A percentile compares a stretch with the other conserved stretches of the same genome.
Evolutionary conservation across 2,888 invertebrate genomes (phyloP).

Genomic region (Stenichneumon culpator): DNA sequence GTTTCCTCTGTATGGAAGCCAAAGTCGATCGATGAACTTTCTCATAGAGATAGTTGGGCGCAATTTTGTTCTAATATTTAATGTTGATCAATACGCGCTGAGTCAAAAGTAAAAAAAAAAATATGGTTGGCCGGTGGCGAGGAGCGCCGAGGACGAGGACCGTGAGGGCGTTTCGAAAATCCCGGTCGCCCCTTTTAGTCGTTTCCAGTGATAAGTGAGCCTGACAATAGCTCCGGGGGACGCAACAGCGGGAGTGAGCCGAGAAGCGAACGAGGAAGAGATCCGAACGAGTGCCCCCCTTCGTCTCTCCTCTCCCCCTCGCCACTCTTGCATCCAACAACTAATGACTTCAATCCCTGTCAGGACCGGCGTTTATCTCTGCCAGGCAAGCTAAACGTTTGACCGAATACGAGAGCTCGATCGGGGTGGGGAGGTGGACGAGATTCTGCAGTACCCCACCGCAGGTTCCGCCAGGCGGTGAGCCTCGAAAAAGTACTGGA

Average conservation of each 20-base stretch:
- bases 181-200: conserved; percentile 43
- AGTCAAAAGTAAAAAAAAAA: background rate
- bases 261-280: conserved; percentile 50
- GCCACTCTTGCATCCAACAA: conserved; percentile 64
- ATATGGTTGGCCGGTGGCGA: background rate
- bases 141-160: background rate
- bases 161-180: conserved; percentile 45
- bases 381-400: conserved; percentile 67
- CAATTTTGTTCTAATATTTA: background rate
- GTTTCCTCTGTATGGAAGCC: too few species aligned
- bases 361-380: conserved; percentile 70
- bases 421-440: background rate
- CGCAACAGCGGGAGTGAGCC: background rate
- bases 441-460: conserved; percentile 8
- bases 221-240: conserved; percentile 58
- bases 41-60: too few species aligned
- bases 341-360: conserved; percentile 72
- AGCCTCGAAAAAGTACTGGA: conserved; percentile 15
- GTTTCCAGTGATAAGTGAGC: conserved; percentile 62
- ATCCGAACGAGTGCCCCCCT: conserved; percentile 39
- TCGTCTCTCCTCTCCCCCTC: conserved; percentile 29
- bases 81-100: background rate
- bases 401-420: conserved; percentile 58
- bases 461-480: conserved; percentile 6
- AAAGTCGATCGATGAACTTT: too few species aligned